Evolutionary conservation across 2,888 invertebrate genomes (phyloP).

Genomic region (Subacronicta megacephala): DNA sequence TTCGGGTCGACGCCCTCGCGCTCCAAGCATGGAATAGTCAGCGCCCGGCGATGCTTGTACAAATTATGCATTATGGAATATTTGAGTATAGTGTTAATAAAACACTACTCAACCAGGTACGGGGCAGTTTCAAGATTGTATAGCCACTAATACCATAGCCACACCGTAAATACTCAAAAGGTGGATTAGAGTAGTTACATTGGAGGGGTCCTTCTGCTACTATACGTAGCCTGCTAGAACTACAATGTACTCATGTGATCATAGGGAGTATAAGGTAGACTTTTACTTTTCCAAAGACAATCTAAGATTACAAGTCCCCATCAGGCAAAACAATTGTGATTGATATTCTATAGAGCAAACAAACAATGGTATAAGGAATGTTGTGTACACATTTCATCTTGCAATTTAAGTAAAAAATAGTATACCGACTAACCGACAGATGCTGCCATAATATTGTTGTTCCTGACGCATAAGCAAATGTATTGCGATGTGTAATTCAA

Average conservation of each 20-base stretch:
- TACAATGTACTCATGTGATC: too few species aligned
- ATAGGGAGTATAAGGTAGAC: too few species aligned
- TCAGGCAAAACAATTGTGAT: not conserved
- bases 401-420: slow-evolving; percentile 13
- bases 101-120: slow-evolving; percentile 8
- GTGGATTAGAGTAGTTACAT: too few species aligned
- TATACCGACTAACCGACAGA: slow-evolving; percentile 30
- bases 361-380: not conserved
- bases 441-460: slow-evolving; percentile 33
- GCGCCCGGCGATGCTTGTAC: slow-evolving; percentile 17
- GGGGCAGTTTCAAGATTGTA: slow-evolving; percentile 2
- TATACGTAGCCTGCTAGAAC: too few species aligned
- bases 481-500: slow-evolving; percentile 67
- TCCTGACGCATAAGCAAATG: slow-evolving; percentile 46
- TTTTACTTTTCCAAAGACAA: not conserved
- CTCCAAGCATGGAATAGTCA: slow-evolving; percentile 9
- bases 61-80: slow-evolving; percentile 38
- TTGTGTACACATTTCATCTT: slow-evolving; percentile 10
- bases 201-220: too few species aligned
- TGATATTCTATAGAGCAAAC: slow-evolving; percentile 14
- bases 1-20: slow-evolving; percentile 60
- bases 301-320: not conserved
- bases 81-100: slow-evolving; percentile 13
- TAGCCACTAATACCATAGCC: too few species aligned
- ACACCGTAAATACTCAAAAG: too few species aligned